Evolutionary conservation across 30 jellyfish, hydroid and myxozoan species (phyloP), one percentile per base, ranked within the genome.

Genomic region (Nemopilema nomurai): DNA sequence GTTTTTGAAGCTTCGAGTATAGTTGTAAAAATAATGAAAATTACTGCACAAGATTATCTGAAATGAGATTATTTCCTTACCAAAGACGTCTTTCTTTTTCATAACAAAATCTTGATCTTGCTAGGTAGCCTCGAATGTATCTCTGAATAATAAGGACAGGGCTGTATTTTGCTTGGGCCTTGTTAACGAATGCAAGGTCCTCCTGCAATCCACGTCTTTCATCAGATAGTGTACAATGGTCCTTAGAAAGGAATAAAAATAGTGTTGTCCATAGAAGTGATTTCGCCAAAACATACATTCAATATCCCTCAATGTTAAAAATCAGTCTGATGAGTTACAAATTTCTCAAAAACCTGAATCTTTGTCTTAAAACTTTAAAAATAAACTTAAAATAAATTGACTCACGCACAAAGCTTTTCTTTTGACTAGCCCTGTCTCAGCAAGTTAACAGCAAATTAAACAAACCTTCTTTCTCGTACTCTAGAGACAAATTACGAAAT

Each of bases 131-230:
- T 0, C 98, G 86, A n/a, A 80, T 78, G n/a, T 19, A 62, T 50
- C 87, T 74, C 80, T 92, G 98, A 24, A 92, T 49, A 31, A 92
- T 74, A 73, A 92, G 74, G 28, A 92, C 98, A 9, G 98, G 98
- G 52, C 98, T 87, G 65, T 22, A 78, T 33, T 71, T 87, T 6
- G 98, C 75, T 77, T 92, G 98, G 24, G 87, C 79, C 25, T 51
- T 31, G 72, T 92, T 92, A 77, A 87, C 85, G 0, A 57, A 41
- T 13, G 92, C 70, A 63, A 83, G 31, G 74, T 90, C 97, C 22
- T 28, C 25, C 8, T 62, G 50, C 33, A 90, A n/a, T 18, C 76
- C 81, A 1, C 22, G 63, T 0, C 0, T 18, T 68, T 90, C 97
- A 49, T 33, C 62, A 0, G 16, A 67, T 20, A 90, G 19, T 13